Conservation (phyloP, 1,140 invertebrate species). For the Melipona quadrifasciata region DNA sequence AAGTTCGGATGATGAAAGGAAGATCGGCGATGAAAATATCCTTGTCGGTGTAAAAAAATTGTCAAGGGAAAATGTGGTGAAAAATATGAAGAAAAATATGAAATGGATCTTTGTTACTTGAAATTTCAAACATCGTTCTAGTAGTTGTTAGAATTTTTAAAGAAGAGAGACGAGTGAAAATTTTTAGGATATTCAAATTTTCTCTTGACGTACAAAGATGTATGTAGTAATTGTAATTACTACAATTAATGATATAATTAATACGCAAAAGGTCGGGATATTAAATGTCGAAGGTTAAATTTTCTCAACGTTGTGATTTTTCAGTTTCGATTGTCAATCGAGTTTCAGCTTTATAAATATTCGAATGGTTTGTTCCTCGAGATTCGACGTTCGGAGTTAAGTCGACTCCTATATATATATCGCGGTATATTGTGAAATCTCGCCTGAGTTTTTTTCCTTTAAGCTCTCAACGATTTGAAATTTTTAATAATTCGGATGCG, state of each 20-base stretch:
- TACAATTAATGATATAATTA: too few species aligned
- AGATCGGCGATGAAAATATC: background rate
- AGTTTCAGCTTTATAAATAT: background rate
- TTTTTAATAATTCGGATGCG: background rate
- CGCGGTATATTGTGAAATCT: background rate
- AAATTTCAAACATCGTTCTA: too few species aligned
- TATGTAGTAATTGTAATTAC: too few species aligned
- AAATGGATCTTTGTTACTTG: background rate
- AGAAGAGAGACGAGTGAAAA: too few species aligned
- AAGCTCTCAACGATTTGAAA: background rate
- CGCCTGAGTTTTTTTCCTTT: background rate
- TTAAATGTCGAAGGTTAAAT: background rate
- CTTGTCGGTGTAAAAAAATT: background rate
- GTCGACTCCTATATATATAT: background rate
- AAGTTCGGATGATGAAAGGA: background rate
- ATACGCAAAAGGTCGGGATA: background rate
- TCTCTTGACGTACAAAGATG: too few species aligned
- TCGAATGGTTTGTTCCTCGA: background rate
- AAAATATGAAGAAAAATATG: background rate
- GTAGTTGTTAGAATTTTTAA: too few species aligned
- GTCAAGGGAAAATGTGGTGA: background rate
- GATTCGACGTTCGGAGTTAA: background rate
- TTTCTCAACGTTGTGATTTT: background rate
- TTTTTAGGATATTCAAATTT: too few species aligned
- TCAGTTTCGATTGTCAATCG: background rate